phyloP scores from a whole-genome alignment of 2,797 vertebrate genomes.

The Pteronotus mesoamericanus region DNA sequence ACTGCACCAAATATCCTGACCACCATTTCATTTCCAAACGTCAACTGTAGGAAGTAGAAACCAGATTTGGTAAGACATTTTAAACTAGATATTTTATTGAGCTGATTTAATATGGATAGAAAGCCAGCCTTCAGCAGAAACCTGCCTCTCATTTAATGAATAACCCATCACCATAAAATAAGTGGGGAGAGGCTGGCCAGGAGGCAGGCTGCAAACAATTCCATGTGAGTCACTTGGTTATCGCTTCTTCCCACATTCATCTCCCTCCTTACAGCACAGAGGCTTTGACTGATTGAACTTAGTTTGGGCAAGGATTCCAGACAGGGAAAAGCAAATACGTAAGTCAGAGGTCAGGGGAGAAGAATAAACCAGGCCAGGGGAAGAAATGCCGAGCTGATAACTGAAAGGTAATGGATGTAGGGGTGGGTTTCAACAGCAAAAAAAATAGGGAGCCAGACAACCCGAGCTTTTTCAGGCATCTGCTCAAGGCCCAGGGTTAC shows the following conservation, averaged over 20 bases:
- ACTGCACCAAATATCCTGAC: neutral
- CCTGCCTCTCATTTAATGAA: neutral
- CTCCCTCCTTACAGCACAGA: neutral
- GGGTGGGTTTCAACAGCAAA: neutral
- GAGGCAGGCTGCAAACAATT: neutral
- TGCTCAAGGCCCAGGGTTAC: neutral
- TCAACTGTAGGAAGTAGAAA: neutral
- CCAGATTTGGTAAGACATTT: neutral
- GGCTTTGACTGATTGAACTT: conserved; percentile 23
- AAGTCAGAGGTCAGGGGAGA: conserved; percentile 56
- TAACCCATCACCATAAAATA: neutral
- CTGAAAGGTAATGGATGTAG: conserved; percentile 24
- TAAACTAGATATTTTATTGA: neutral
- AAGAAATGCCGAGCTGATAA: conserved; percentile 28
- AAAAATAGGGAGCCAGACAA: neutral
- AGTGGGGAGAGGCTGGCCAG: neutral
- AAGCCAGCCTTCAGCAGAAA: neutral
- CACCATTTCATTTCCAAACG: neutral
- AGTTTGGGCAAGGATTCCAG: conserved; percentile 55
- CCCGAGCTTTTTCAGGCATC: neutral
- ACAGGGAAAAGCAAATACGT: conserved; percentile 57
- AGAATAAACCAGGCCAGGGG: neutral
- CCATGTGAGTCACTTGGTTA: neutral
- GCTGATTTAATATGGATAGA: neutral
- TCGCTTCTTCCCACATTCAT: neutral